Evolutionary conservation across 1,140 invertebrate species (phyloP), one percentile per base, ranked within the genome.

Genomic region (Drosophila bipectinata): DNA sequence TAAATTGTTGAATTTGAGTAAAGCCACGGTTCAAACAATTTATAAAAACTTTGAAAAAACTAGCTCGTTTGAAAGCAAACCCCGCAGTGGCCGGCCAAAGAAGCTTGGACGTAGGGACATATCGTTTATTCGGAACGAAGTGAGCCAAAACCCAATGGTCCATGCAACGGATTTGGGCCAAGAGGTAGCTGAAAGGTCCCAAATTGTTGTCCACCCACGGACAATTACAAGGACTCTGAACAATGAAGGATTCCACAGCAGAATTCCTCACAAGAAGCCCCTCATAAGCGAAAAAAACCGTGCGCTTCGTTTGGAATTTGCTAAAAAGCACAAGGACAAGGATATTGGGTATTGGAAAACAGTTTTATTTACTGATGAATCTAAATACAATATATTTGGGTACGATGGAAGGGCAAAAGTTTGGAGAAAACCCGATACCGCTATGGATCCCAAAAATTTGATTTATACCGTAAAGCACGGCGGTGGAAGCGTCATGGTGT

Each of bases 331-430:
- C 24, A 4, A 41, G 7, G 32, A 60, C 15, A 56, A 66, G 52
- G 64, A 39, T 2, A 41, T 49, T 2, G 21, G 48, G 14, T 68
- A 55, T 9, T 61, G 51, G 57, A 41, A n/a, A 6, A 41, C 8
- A 8, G 47, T 66, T 30, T 39, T 66, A 14, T 66, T 66, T 57
- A 57, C 28, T 6, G 63, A 58, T 53, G 34, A 67, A n/a, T 58
- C 54, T 12, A 66, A 66, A 66, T 58, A 54, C 15, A 63, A 55
- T 2, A 39, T 55, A 26, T 63, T 55, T 54, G 41, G 49, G 44
- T 30, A 30, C 12, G 49, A 61, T 28, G 37, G 39, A 3, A 52
- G 24, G 12, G 34, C 34, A 18, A 61, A 41, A 37, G 48, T 44
- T 21, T 61, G 47, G 47, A 37, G 34, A 12, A 37, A 37, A 37